Evolutionary conservation across 2,797 vertebrate species (phyloP).

Genomic region (Carduelis carduelis): DNA sequence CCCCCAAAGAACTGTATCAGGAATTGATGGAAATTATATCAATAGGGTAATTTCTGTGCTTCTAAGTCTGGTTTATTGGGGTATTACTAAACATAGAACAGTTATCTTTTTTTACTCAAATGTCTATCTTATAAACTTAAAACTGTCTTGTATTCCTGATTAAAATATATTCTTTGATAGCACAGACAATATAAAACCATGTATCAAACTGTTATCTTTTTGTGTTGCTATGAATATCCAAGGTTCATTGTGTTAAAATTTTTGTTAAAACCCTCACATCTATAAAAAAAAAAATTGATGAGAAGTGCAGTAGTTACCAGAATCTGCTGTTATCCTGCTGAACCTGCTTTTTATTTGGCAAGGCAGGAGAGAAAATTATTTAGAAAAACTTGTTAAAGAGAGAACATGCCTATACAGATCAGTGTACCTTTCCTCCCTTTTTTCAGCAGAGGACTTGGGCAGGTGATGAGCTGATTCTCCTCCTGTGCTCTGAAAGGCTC

Average conservation of each 20-base stretch:
- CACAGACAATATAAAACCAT: background rate
- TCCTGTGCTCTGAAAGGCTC: background rate
- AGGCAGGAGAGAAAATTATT: background rate
- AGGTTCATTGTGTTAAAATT: background rate
- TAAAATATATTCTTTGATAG: background rate
- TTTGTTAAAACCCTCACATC: background rate
- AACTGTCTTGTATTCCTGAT: background rate
- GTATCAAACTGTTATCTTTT: background rate
- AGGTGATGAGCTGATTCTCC: background rate
- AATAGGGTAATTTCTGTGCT: background rate
- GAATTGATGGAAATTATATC: background rate
- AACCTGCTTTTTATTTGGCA: background rate
- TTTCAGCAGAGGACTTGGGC: background rate
- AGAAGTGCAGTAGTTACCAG: background rate
- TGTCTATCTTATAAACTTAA: background rate
- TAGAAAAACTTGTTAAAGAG: background rate
- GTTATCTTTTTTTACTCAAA: background rate
- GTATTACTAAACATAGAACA: background rate
- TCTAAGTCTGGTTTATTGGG: background rate
- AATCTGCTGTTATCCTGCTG: background rate
- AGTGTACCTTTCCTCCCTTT: background rate
- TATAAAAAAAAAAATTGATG: background rate
- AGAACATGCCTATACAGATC: background rate
- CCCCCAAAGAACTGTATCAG: background rate
- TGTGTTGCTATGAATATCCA: background rate